Evolutionary conservation across 2,888 invertebrate genomes (phyloP), one percentile per base, ranked within the genome.

Genomic region (Drosophila longiperda): DNA sequence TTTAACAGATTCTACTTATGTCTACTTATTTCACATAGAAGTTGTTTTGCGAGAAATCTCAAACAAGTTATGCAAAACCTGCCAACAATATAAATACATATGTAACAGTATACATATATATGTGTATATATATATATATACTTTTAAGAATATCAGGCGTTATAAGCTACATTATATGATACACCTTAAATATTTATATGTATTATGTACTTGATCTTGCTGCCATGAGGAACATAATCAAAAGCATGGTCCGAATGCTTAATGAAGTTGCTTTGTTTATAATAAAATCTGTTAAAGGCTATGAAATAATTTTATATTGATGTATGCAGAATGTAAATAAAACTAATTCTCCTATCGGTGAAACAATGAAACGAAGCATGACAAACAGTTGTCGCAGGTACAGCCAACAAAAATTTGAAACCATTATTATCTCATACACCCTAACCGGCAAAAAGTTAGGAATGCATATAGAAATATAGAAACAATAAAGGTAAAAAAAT

Each of bases 41-140:
- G 62, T 40, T 53, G 66, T 26, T 57, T 66, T 17, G 60, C 63
- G 58, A 78, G 62, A 74, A 61, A 48, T 58, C 38, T 48, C 20
- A 75, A 77, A 70, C 80, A 75, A 77, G 77, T 79, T 77, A 60
- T 65, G 58, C 54, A 50, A 76, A 76, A 65, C 50, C 48, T n/a
- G 65, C 29, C 49, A 42, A 26, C 59, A 66, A 57, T 63, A 49
- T 63, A 29, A 54, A 34, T 33, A 45, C 4, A 36, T 55, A 42
- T 34, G 40, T 34, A 45, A 23, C 1, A 7, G 4, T n/a, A 26
- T 38, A 17, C 42, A 50, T 45, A 36, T 42, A 12, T 29, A 26
- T 26, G 34, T 34, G 5, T 29, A 11, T 67, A 17, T 49, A 34
- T 36, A 49, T 48, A 48, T 55, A 48, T 53, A 34, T 57, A 17